A percentile compares a stretch with the other conserved stretches of the same genome.
These are phyloP conservation scores for Helobdella robusta DNA, from an alignment of 2,888 invertebrate species.

Conservation along the genomic window DNA sequence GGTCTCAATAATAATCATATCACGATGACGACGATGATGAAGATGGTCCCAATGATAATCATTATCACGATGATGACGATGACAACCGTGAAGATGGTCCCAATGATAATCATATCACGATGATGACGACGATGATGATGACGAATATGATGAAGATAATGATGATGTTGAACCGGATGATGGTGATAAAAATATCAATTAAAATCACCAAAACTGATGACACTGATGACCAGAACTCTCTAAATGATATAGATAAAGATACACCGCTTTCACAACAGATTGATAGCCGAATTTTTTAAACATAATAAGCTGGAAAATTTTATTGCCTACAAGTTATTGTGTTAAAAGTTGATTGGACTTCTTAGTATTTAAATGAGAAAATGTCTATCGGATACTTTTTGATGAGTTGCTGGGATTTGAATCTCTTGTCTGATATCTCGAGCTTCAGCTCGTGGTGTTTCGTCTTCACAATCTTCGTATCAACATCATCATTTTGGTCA, in stretches of 20 bases:
- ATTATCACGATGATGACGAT: conserved; percentile 9
- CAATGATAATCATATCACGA: neutral
- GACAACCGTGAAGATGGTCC: neutral
- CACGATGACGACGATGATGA: neutral
- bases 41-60: neutral
- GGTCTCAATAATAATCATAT: neutral
- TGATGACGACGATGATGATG: conserved; percentile 2
- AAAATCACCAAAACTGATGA: no score
- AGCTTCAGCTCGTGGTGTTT: conserved; percentile 9
- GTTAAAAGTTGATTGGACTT: no score
- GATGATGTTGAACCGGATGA: conserved; percentile 10
- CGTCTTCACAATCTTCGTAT: conserved; percentile 2
- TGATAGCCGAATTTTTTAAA: no score
- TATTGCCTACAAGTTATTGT: no score
- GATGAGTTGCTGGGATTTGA: conserved; percentile 12
- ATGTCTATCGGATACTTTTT: conserved; percentile 16
- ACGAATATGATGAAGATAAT: conserved; percentile 12
- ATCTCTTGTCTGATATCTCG: conserved; percentile 11
- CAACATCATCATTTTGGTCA: neutral
- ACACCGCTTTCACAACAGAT: no score
- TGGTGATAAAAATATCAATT: neutral
- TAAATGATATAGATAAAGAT: no score
- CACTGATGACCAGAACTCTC: no score
- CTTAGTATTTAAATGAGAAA: no score
- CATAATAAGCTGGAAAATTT: no score